Evolutionary conservation across 2,113 vertebrate genomes (phyloP).

Genomic region (Mobula hypostoma): DNA sequence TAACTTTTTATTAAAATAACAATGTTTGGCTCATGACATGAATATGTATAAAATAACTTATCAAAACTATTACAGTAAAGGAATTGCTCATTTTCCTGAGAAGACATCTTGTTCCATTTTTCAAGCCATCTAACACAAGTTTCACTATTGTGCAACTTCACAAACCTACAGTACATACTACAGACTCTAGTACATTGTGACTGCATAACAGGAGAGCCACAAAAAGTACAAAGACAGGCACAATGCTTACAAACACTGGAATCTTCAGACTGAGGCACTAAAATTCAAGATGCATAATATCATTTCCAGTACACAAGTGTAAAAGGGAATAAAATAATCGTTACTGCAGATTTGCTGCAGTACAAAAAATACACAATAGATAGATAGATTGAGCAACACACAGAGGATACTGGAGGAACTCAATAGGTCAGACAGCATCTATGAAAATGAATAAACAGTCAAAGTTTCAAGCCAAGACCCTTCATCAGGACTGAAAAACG

Average conservation of each 20-base stretch:
- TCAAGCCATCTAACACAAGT: background rate
- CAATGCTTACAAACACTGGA: background rate
- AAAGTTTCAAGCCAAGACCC: no score
- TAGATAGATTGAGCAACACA: no score
- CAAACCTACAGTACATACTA: background rate
- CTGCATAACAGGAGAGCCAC: background rate
- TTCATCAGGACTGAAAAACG: no score
- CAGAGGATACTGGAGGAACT: no score
- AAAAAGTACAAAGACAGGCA: background rate
- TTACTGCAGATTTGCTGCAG: no score
- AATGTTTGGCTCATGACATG: background rate
- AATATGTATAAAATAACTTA: background rate
- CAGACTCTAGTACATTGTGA: background rate
- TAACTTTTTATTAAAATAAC: background rate
- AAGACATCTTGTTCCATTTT: background rate
- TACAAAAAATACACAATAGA: no score
- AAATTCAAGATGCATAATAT: no score
- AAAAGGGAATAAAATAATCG: no score
- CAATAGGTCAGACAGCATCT: no score
- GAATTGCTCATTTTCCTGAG: background rate
- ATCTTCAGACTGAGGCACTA: no score
- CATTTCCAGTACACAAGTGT: no score
- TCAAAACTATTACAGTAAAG: background rate
- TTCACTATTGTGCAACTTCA: background rate
- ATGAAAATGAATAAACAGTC: no score